A percentile compares a stretch with the other conserved stretches of the same genome.
Conservation (phyloP, 2,888 invertebrate genomes). For the Tubulanus polymorphus region DNA sequence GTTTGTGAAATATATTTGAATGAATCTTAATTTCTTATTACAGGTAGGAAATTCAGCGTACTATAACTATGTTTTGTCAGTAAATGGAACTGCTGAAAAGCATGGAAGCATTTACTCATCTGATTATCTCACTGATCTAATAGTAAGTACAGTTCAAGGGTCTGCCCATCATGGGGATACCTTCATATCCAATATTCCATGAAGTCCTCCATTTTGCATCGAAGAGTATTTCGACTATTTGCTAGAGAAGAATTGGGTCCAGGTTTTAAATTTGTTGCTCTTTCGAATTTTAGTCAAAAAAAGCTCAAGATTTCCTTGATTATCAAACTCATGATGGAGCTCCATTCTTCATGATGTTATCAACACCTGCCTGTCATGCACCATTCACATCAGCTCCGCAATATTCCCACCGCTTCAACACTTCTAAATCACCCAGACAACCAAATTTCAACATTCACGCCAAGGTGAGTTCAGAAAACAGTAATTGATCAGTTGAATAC, state of each 20-base stretch:
- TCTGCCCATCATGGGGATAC: too few species aligned
- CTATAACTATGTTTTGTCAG: conserved; percentile 80
- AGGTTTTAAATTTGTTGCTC: neutral
- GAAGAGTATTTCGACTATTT: too few species aligned
- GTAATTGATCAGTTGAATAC: neutral
- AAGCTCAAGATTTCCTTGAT: conserved; percentile 44
- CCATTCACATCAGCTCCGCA: conserved; percentile 79
- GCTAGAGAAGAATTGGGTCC: neutral
- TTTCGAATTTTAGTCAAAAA: conserved; percentile 33
- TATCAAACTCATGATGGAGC: conserved; percentile 18
- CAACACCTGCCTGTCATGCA: conserved; percentile 82
- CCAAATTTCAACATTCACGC: conserved; percentile 60
- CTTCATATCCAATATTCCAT: too few species aligned
- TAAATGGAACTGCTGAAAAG: conserved; percentile 68
- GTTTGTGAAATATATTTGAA: too few species aligned
- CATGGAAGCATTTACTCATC: conserved; percentile 59
- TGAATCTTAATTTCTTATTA: too few species aligned
- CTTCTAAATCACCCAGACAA: conserved; percentile 62
- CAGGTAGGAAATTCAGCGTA: conserved; percentile 83
- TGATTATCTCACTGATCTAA: conserved; percentile 79
- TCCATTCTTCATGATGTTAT: conserved; percentile 80
- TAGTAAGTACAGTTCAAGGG: conserved; percentile 61
- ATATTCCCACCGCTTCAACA: conserved; percentile 63
- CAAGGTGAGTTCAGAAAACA: conserved; percentile 25
- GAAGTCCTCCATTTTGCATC: too few species aligned